Percentiles rank a stretch among this genome's conserved stretches.
Evolutionary conservation across 92 coral and sea anemone species (phyloP).

Genomic region (Epizoanthus illoricatus): DNA sequence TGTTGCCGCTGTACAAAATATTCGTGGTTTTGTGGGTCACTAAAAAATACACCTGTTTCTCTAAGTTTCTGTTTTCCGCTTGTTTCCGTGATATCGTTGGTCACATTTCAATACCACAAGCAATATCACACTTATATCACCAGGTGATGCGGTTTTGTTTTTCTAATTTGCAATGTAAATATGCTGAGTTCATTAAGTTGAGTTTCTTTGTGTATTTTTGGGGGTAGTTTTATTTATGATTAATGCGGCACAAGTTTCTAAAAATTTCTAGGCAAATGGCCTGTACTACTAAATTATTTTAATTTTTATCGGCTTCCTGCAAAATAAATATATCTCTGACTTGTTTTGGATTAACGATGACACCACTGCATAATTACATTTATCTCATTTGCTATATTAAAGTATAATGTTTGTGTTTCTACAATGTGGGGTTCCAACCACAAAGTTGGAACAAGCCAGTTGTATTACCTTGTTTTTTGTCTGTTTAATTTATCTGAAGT

Average conservation of each 20-base stretch:
- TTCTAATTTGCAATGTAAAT: background rate
- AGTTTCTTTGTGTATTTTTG: background rate
- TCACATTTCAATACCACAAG: background rate
- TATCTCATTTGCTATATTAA: background rate
- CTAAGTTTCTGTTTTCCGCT: no score
- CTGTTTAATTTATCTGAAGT: background rate
- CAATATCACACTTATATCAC: background rate
- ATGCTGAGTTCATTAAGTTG: background rate
- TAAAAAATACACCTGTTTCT: background rate
- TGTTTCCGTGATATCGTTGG: background rate
- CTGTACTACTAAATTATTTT: no score
- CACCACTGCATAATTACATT: no score
- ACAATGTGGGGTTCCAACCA: no score
- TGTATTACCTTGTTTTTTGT: background rate
- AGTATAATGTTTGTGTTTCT: background rate
- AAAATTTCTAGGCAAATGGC: background rate
- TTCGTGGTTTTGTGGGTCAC: conserved; percentile 24
- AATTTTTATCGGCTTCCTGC: no score
- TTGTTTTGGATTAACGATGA: background rate
- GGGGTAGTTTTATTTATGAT: conserved; percentile 3
- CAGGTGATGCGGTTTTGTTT: background rate
- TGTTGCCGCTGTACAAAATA: conserved; percentile 12
- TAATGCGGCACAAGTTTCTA: conserved; percentile 13
- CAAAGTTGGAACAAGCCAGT: background rate
- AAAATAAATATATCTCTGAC: background rate